Evolutionary conservation across 2,797 vertebrate genomes (phyloP).

Genomic region (Anniella stebbinsi): DNA sequence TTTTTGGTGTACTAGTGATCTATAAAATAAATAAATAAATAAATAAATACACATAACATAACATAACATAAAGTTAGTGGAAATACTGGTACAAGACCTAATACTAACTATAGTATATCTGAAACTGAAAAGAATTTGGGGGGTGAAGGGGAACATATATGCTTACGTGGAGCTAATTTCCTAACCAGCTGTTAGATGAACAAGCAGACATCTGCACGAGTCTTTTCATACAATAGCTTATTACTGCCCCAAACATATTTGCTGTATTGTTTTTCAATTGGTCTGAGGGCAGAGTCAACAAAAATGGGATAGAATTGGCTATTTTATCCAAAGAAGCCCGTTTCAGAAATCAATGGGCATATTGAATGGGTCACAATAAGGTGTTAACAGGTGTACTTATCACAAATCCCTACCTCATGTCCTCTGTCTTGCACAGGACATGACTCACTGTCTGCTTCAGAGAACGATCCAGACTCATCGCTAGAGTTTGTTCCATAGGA

Average conservation of each 20-base stretch:
- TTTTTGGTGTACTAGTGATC: too few relatives aligned
- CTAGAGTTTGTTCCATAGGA: conserved; percentile 99
- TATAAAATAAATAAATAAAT: too few relatives aligned
- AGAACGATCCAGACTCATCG: conserved; percentile 98
- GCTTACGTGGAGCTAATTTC: background rate
- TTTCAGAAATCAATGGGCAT: conserved; percentile 53
- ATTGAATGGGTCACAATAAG: conserved; percentile 56
- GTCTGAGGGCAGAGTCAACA: conserved; percentile 1
- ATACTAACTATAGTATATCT: background rate
- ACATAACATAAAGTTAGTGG: too few relatives aligned
- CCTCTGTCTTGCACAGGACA: conserved; percentile 94
- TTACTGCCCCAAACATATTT: background rate
- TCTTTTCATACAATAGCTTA: background rate
- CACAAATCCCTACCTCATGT: conserved; percentile 92
- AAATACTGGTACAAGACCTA: background rate
- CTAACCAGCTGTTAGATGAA: background rate
- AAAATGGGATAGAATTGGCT: conserved; percentile 31
- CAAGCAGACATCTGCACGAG: background rate
- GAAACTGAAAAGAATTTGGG: background rate
- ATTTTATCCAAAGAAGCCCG: conserved; percentile 52
- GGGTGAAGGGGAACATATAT: background rate
- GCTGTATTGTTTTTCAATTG: background rate
- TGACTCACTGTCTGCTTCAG: conserved; percentile 99
- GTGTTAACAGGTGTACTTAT: conserved; percentile 69
- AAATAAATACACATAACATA: too few relatives aligned